phyloP scores from a whole-genome alignment of 2,113 vertebrate genomes.

The Oostethus manadensis region DNA sequence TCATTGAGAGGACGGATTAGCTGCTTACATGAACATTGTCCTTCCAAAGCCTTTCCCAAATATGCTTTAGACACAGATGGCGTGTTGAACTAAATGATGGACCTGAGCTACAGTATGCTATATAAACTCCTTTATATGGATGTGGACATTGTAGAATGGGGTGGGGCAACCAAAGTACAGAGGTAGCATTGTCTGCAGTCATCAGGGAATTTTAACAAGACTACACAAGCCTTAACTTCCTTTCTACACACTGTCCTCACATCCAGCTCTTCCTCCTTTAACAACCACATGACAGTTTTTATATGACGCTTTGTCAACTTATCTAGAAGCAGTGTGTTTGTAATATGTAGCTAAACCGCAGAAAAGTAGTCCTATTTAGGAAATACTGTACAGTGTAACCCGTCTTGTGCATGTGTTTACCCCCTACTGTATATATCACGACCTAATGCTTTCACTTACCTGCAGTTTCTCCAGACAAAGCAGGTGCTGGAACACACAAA shows the following conservation, averaged over 20 bases:
- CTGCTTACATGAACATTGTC: slow-evolving; percentile 30
- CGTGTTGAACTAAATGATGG: slow-evolving; percentile 35
- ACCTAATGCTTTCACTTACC: neutral
- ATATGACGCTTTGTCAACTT: slow-evolving; percentile 46
- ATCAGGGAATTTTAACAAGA: slow-evolving; percentile 67
- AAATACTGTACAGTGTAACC: slow-evolving; percentile 30
- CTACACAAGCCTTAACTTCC: slow-evolving; percentile 69
- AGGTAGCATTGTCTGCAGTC: slow-evolving; percentile 52
- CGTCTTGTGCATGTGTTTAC: slow-evolving; percentile 66
- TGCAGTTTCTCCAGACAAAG: too few species aligned
- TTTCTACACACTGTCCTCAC: slow-evolving; percentile 32
- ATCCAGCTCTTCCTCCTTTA: slow-evolving; percentile 33
- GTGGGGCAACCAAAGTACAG: slow-evolving; percentile 50
- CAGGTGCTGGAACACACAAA: too few species aligned
- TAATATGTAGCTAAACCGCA: slow-evolving; percentile 42
- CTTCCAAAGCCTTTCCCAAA: slow-evolving; percentile 53
- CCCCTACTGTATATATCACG: neutral
- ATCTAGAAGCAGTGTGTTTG: slow-evolving; percentile 38
- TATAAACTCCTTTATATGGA: slow-evolving; percentile 14
- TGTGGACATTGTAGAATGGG: neutral
- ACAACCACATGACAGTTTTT: slow-evolving; percentile 33
- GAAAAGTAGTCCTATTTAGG: slow-evolving; percentile 39
- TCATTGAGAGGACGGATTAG: slow-evolving; percentile 5
- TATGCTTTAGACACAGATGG: slow-evolving; percentile 24
- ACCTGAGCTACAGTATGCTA: slow-evolving; percentile 32